These are phyloP conservation scores for Athalia circularis DNA, from an alignment of 2,888 invertebrate genomes.

Conservation along the genomic window DNA sequence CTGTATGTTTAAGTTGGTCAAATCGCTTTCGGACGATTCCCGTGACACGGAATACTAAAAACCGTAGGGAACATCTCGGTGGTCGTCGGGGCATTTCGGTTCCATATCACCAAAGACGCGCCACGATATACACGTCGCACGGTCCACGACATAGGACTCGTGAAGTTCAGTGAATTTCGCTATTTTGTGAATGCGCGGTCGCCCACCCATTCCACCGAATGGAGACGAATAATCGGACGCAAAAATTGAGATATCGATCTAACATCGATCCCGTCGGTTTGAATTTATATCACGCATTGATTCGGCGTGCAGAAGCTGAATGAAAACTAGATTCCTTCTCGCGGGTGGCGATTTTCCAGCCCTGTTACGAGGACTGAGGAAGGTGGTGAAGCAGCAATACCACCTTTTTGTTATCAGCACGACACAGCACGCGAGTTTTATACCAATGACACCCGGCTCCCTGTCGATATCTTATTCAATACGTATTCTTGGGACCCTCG, in stretches of 20 bases:
- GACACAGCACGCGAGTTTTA: conserved; percentile 52
- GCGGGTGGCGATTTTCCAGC: conserved; percentile 17
- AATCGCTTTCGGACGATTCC: conserved; percentile 68
- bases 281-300: not conserved
- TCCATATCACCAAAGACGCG: not conserved
- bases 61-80: conserved; percentile 34
- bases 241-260: too few relatives aligned
- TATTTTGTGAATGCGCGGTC: too few relatives aligned
- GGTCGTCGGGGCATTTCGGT: not conserved
- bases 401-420: conserved; percentile 64
- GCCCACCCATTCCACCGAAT: too few relatives aligned
- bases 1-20: conserved; percentile 68
- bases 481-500: conserved; percentile 40
- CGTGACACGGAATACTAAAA: conserved; percentile 67
- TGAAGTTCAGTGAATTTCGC: too few relatives aligned
- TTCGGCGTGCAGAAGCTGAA: not conserved
- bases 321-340: not conserved
- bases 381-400: conserved; percentile 31
- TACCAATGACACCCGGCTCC: conserved; percentile 43
- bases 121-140: too few relatives aligned
- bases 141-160: too few relatives aligned
- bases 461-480: conserved; percentile 47
- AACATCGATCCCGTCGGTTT: not conserved
- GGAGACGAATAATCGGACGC: too few relatives aligned
- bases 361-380: conserved; percentile 25